phyloP scores from a whole-genome alignment of 1,140 invertebrate genomes.

The Stegodyphus dumicola region DNA sequence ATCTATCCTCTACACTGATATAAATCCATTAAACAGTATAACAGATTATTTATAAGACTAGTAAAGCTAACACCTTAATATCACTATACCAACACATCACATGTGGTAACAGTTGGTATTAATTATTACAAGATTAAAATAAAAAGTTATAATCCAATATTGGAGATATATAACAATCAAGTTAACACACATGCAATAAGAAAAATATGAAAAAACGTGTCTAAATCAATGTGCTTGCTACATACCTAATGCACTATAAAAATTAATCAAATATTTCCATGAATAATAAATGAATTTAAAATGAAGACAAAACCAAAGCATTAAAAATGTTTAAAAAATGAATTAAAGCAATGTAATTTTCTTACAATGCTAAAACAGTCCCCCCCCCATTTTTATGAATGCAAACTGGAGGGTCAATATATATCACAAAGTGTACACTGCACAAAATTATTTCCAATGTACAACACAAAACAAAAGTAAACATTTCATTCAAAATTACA shows the following conservation, averaged over 20 bases:
- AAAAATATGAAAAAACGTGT: neutral
- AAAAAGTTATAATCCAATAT: conserved; percentile 24
- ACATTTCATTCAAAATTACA: neutral
- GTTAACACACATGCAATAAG: neutral
- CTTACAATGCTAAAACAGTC: neutral
- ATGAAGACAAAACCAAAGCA: neutral
- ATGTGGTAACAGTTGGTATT: conserved; percentile 34
- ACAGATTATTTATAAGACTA: conserved; percentile 58
- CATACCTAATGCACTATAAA: no score
- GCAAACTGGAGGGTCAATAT: conserved; percentile 52
- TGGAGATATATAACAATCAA: conserved; percentile 22
- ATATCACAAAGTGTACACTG: conserved; percentile 44
- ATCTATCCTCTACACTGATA: conserved; percentile 54
- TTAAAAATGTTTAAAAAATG: neutral
- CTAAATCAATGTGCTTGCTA: neutral
- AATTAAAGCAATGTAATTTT: neutral
- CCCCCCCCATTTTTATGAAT: neutral
- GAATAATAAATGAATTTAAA: no score
- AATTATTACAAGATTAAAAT: conserved; percentile 8
- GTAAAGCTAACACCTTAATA: conserved; percentile 61
- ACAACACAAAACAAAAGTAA: conserved; percentile 15
- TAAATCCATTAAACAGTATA: conserved; percentile 59
- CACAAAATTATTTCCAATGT: conserved; percentile 25
- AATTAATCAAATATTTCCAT: no score
- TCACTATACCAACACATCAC: conserved; percentile 53